Base-by-base conservation (phyloP, 1,140 invertebrate species). In the Sweltsa coloradensis region DNA sequence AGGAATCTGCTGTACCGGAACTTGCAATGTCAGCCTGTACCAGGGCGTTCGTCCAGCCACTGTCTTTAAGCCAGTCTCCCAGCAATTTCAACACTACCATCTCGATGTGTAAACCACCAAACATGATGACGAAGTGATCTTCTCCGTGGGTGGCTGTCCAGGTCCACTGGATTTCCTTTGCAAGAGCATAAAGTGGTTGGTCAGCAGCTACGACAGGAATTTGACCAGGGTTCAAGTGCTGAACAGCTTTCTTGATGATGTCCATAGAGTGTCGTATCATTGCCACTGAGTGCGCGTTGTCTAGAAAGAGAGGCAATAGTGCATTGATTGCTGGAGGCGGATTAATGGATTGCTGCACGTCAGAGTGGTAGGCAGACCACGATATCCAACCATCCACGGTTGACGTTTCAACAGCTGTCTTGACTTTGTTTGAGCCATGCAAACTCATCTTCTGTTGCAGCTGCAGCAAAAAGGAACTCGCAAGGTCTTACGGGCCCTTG, bases 101-200 rank as follows among this genome's bases (percentile, higher is more conserved):
- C 43, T 57, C 47, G 25, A 54, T 56, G 45, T 57, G 56, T 21
- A 57, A 44, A 7, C 42, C 53, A 18, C 56, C 56, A 21, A 57
- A 22, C 56, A 57, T 59, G 14, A 57, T 44, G 5, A 57, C 27
- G 45, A 53, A 52, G 26, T 51, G 46, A 13, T 55, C 45, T 37
- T 62, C 58, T 26, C 53, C 57, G 52, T 52, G 53, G 19, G 6
- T 9, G n/a, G 53, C 16, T 11, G 55, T 54, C 36, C 53, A 57
- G 11, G 45, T 34, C 53, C 58, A 55, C 39, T 60, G 55, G 11
- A 57, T 50, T 19, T 54, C 23, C 22, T 58, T 58, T 23, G 54
- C 54, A 16, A 58, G 3, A 14, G 47, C 49, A 43, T 50, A 59
- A 7, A 58, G 11, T 46, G 51, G 57, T 27, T 59, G 55, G 31